phyloP scores from a whole-genome alignment of 2,113 vertebrate species.

The Notiomystis cincta region DNA sequence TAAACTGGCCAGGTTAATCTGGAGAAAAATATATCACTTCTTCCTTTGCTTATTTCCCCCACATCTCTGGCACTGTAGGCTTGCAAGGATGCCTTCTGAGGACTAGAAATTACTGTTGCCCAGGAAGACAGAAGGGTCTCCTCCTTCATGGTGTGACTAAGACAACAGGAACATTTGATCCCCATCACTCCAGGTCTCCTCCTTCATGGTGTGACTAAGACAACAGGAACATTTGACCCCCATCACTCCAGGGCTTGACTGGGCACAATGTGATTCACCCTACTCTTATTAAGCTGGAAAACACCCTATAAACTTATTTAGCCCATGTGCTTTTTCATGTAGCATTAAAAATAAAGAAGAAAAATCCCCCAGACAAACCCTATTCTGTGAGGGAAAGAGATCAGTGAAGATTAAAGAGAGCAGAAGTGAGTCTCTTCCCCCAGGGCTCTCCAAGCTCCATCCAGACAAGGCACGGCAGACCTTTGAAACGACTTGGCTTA shows the following conservation, averaged over 20 bases:
- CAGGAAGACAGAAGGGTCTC: not conserved
- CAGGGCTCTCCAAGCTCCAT: not conserved
- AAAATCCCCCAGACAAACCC: not conserved
- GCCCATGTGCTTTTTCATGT: not conserved
- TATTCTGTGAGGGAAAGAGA: not conserved
- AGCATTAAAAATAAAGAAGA: not conserved
- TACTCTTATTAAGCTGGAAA: not conserved
- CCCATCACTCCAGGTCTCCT: not conserved
- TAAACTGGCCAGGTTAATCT: not conserved
- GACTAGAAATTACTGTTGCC: not conserved
- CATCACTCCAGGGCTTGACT: not conserved
- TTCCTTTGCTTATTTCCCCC: not conserved
- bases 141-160: not conserved
- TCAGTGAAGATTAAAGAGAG: not conserved
- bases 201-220: not conserved
- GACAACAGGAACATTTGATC: not conserved
- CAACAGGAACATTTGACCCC: not conserved
- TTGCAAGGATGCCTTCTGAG: not conserved
- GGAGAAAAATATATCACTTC: not conserved
- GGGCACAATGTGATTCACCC: not conserved
- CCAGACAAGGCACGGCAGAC: not conserved
- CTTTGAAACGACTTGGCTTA: not conserved
- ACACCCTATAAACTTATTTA: not conserved
- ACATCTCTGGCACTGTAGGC: not conserved
- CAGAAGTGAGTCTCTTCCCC: not conserved